Percentiles rank a stretch among this genome's conserved stretches.
phyloP scores from a whole-genome alignment of 2,888 invertebrate genomes.

The Oxyteleia sp. region DNA sequence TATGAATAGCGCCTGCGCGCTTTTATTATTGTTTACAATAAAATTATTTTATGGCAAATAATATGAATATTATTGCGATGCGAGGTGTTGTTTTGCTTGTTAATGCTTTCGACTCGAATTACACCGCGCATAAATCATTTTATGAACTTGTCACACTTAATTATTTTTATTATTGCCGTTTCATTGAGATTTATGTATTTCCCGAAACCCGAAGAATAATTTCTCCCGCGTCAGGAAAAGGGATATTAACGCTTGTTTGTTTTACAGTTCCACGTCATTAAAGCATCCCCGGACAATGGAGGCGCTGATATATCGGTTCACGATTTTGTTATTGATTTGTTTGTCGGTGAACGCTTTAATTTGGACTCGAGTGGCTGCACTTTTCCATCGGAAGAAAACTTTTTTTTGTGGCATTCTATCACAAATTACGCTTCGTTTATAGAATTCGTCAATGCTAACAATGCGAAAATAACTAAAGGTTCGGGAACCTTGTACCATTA shows the following conservation, averaged over 20 bases:
- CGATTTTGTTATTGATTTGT: not conserved
- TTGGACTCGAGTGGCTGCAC: constrained; percentile 1
- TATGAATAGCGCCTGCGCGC: constrained; percentile 39
- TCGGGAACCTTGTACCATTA: constrained; percentile 79
- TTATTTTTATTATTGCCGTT: constrained; percentile 41
- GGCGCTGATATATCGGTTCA: not conserved
- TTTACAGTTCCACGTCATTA: constrained; percentile 1
- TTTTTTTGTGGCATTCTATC: constrained; percentile 14
- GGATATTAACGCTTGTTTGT: constrained; percentile 11
- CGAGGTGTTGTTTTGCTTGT: constrained; percentile 39
- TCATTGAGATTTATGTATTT: constrained; percentile 29
- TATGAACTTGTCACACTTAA: constrained; percentile 43
- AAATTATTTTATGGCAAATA: constrained; percentile 44
- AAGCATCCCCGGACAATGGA: not conserved
- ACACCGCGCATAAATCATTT: constrained; percentile 41
- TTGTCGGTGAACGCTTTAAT: constrained; percentile 25
- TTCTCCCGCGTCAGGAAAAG: not conserved
- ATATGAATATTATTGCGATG: constrained; percentile 26
- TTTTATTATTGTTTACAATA: constrained; percentile 38
- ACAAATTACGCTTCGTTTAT: constrained; percentile 56
- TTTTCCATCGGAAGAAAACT: constrained; percentile 9
- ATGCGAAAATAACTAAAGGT: constrained; percentile 74
- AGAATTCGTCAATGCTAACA: constrained; percentile 61
- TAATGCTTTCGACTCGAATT: constrained; percentile 33
- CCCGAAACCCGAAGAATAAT: constrained; percentile 1